Evolutionary conservation across 2,888 invertebrate genomes (phyloP).

Genomic region (Macroteleia sp.): DNA sequence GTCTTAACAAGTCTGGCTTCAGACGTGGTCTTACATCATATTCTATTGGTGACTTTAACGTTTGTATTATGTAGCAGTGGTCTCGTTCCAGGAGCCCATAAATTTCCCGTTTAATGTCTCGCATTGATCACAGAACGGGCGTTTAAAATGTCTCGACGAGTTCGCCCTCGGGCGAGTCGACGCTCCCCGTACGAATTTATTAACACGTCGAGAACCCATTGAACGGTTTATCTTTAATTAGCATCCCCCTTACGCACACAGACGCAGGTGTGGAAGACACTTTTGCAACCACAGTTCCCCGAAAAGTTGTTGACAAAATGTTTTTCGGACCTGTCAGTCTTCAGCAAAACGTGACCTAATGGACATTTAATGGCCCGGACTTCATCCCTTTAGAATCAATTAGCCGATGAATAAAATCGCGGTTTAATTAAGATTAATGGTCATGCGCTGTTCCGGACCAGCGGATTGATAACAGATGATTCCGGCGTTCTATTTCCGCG

Average conservation of each 20-base stretch:
- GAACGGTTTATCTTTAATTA: slow-evolving; percentile 50
- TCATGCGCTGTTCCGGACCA: neutral
- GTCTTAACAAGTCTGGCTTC: slow-evolving; percentile 33
- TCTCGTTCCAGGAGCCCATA: slow-evolving; percentile 40
- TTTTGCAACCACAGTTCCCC: too few relatives aligned
- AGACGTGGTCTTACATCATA: slow-evolving; percentile 52
- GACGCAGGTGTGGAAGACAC: too few relatives aligned
- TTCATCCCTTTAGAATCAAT: slow-evolving; percentile 1
- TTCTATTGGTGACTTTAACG: slow-evolving; percentile 49
- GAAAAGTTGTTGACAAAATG: too few relatives aligned
- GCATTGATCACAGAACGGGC: slow-evolving; percentile 57
- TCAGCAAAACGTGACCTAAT: too few relatives aligned
- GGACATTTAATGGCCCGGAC: slow-evolving; percentile 21
- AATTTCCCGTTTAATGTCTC: slow-evolving; percentile 61
- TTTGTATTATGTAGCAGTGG: slow-evolving; percentile 50
- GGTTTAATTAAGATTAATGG: slow-evolving; percentile 48
- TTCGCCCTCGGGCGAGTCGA: slow-evolving; percentile 48
- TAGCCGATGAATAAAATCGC: slow-evolving; percentile 23
- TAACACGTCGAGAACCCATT: slow-evolving; percentile 46
- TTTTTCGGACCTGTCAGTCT: too few relatives aligned
- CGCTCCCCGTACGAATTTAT: slow-evolving; percentile 49
- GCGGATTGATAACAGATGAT: slow-evolving; percentile 8
- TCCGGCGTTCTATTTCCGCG: slow-evolving; percentile 7
- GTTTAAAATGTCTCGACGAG: slow-evolving; percentile 57
- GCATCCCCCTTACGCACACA: neutral